A percentile compares a stretch with the other conserved stretches of the same genome.
Evolutionary conservation across 2,888 invertebrate species (phyloP).

Genomic region (Drosophila subsilvestris): DNA sequence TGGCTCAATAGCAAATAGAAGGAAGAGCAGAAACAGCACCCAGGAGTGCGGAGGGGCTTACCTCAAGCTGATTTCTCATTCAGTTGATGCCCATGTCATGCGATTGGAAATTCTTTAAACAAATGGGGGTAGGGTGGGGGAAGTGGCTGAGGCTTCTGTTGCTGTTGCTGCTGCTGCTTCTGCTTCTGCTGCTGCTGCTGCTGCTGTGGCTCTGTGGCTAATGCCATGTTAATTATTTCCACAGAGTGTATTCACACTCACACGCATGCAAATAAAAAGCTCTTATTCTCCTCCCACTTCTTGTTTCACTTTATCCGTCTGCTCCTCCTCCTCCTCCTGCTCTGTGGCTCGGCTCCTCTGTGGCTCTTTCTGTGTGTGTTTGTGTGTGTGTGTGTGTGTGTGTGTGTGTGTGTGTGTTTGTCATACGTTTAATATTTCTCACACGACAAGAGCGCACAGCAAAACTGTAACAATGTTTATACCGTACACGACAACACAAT

Average conservation of each 20-base stretch:
- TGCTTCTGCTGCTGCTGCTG: no score
- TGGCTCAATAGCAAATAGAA: neutral
- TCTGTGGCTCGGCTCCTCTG: no score
- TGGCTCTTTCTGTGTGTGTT: neutral
- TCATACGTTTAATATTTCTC: no score
- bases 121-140: neutral
- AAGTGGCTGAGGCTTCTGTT: no score
- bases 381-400: no score
- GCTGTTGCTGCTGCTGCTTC: neutral
- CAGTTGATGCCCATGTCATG: neutral
- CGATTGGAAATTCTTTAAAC: neutral
- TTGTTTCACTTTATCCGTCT: no score
- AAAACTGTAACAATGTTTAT: no score
- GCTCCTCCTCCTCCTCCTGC: no score
- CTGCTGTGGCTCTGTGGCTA: slow-evolving; percentile 6
- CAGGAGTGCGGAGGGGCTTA: neutral
- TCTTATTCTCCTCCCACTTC: neutral
- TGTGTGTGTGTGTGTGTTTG: no score
- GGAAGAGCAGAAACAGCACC: neutral
- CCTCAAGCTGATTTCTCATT: neutral
- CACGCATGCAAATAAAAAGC: slow-evolving; percentile 2
- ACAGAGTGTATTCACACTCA: slow-evolving; percentile 12
- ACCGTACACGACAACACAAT: no score
- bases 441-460: no score
- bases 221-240: slow-evolving; percentile 41